Base-by-base conservation (phyloP, 2,888 invertebrate species). In the Anticlea derivata region DNA sequence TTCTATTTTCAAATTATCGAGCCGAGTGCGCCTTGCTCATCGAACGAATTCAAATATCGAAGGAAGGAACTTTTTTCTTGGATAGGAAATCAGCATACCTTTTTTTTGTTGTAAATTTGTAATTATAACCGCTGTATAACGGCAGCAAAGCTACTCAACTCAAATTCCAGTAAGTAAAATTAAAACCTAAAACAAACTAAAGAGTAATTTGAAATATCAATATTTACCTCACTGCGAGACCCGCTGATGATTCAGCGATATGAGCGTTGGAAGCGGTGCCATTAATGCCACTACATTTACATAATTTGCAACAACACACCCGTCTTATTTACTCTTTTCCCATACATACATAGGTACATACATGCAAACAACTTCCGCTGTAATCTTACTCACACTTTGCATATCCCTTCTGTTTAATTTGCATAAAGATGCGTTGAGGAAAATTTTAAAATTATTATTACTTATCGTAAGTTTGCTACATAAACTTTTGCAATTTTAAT, bases 221-320 rank as follows among this genome's bases (percentile, higher is more conserved):
- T 35, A 12, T 48, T 29, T 12, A 37, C 35, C 17, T 33, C 33
- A 26, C n/a, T 10, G 20, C 24, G 41, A 24, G 24, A 26, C 33
- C 31, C 22, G 29, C 12, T 29, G 43, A 27, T 50, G 52, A 33
- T 52, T 52, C 47, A 52, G 52, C 38, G 33, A 34, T 33, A 41
- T 37, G 4, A 40, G 35, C 13, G 12, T 30, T 31, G 37, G 17
- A 20, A 43, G 33, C 33, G 8, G 5, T 11, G 34, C 29, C 39
- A 30, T 11, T 35, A 27, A 41, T 46, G 22, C 35, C 46, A 37
- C 41, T 37, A 31, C 31, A 47, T 52, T 52, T 52, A 35, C 52
- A 48, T 52, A 52, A 47, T 46, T 46, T 41, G 37, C 46, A 51
- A 47, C 37, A 47, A 27, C 46, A 46, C 24, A 17, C 17, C n/a